phyloP scores from a whole-genome alignment of 2,888 invertebrate species.

The Mythimna impura region DNA sequence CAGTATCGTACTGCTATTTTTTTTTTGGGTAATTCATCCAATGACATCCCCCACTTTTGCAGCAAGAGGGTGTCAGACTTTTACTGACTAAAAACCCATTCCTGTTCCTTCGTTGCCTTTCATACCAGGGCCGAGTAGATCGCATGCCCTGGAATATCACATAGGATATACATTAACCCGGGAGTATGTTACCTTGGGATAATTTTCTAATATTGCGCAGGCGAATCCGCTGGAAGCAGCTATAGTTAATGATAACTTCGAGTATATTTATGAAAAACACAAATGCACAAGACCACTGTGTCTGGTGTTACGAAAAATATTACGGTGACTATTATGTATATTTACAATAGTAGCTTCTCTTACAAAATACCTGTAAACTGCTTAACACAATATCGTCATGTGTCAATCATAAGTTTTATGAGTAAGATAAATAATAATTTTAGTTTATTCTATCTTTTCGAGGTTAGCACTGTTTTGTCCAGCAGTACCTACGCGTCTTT shows the following conservation, averaged over 20 bases:
- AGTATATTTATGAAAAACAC: not conserved
- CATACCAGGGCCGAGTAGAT: too few species aligned
- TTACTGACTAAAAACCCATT: too few species aligned
- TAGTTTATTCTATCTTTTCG: not conserved
- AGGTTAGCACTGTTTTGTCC: not conserved
- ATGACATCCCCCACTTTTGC: too few species aligned
- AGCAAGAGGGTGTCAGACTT: too few species aligned
- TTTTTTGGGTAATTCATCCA: too few species aligned
- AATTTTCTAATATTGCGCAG: too few species aligned
- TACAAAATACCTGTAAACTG: constrained; percentile 1
- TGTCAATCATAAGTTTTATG: not conserved
- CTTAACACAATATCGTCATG: constrained; percentile 2
- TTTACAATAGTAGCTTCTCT: not conserved
- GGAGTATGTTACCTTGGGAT: too few species aligned
- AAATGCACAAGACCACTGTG: constrained; percentile 10
- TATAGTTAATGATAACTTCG: not conserved
- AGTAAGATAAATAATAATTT: not conserved
- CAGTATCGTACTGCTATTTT: too few species aligned
- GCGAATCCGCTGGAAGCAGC: too few species aligned
- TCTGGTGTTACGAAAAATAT: not conserved
- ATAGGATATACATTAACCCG: too few species aligned
- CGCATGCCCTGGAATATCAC: too few species aligned
- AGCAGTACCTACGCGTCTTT: not conserved
- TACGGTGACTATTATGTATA: not conserved
- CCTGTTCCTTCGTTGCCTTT: too few species aligned